A percentile compares a stretch with the other conserved stretches of the same genome.
Evolutionary conservation across 1,140 invertebrate genomes (phyloP).

Genomic region (Penaeus indicus): DNA sequence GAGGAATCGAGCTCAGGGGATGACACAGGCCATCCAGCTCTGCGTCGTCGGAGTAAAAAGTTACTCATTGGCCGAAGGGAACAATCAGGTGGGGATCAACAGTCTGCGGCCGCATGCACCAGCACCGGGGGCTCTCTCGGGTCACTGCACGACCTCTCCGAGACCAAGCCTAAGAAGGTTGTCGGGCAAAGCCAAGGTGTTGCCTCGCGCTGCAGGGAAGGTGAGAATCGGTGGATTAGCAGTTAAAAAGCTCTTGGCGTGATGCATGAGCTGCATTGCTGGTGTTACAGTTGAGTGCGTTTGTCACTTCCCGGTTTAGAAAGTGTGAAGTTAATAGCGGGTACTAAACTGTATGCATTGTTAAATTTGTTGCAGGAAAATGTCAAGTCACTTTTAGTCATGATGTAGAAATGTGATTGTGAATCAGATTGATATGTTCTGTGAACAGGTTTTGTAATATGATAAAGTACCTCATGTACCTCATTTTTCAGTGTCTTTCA

Average conservation of each 20-base stretch:
- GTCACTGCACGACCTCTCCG: slow-evolving; percentile 52
- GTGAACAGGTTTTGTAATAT: too few species aligned
- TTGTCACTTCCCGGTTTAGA: too few species aligned
- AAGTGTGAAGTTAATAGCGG: too few species aligned
- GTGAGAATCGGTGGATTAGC: neutral
- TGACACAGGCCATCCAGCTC: slow-evolving; percentile 39
- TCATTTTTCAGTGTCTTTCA: too few species aligned
- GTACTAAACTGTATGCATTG: too few species aligned
- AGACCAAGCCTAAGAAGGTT: slow-evolving; percentile 50
- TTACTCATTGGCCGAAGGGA: slow-evolving; percentile 21
- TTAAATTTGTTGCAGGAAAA: too few species aligned
- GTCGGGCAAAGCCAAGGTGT: slow-evolving; percentile 54
- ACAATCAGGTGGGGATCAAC: slow-evolving; percentile 26
- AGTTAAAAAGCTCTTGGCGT: neutral
- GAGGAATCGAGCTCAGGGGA: slow-evolving; percentile 58
- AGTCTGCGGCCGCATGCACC: slow-evolving; percentile 50
- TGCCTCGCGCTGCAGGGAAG: slow-evolving; percentile 54
- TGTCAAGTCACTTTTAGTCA: too few species aligned
- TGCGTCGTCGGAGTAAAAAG: slow-evolving; percentile 51
- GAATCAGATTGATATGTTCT: too few species aligned
- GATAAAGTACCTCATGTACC: too few species aligned
- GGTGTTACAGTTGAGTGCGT: neutral
- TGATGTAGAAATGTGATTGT: too few species aligned
- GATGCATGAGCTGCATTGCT: neutral
- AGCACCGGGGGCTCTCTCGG: slow-evolving; percentile 59